Conservation (phyloP, 2,797 vertebrate genomes). For the Presbytis comata region DNA sequence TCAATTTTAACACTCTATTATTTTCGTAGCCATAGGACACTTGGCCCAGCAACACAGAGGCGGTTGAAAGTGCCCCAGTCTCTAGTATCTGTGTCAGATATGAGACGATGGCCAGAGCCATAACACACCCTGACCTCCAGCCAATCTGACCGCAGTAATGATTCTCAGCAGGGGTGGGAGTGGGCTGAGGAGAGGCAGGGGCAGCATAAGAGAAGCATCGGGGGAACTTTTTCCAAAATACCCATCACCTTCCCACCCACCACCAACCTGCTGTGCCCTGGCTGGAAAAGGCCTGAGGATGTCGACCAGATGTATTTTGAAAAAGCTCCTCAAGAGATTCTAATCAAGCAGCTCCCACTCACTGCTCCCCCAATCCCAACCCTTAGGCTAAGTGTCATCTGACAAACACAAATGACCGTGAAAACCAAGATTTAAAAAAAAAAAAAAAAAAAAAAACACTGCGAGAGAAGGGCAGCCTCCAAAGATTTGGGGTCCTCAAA, state of each 20-base stretch:
- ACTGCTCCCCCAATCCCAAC: background rate
- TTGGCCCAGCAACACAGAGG: background rate
- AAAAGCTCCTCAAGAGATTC: background rate
- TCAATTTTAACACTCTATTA: background rate
- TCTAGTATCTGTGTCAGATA: background rate
- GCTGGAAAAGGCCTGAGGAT: background rate
- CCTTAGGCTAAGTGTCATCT: background rate
- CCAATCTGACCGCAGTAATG: background rate
- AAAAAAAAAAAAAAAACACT: too few relatives aligned
- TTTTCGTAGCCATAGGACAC: background rate
- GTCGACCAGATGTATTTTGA: background rate
- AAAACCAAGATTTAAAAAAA: background rate
- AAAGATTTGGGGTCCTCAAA: background rate
- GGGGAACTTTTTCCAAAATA: background rate
- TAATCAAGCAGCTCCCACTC: background rate
- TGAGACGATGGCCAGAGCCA: fast-evolving
- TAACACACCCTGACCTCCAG: background rate
- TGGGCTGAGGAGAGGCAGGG: background rate
- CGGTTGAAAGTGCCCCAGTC: fast-evolving
- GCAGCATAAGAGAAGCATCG: background rate
- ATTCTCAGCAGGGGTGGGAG: background rate
- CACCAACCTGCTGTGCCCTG: background rate
- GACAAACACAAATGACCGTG: background rate
- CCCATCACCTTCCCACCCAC: background rate
- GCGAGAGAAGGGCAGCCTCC: background rate